A percentile compares a stretch with the other conserved stretches of the same genome.
phyloP scores from a whole-genome alignment of 2,888 invertebrate species.

The Priapulus caudatus region DNA sequence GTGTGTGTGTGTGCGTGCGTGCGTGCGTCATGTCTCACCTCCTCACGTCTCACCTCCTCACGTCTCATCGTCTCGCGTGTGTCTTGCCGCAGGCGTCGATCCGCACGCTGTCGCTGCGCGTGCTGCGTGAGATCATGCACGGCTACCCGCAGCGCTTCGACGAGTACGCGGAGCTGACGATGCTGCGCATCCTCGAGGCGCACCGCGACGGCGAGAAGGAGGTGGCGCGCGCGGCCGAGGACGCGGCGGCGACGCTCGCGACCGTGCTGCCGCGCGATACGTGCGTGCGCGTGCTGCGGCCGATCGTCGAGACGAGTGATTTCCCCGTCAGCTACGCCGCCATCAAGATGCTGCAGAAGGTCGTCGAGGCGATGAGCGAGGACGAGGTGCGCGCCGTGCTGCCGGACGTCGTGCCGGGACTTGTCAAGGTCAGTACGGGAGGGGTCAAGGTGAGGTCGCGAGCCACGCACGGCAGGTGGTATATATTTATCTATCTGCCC shows the following conservation, averaged over 20 bases:
- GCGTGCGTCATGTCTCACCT: too few species aligned
- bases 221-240: constrained; percentile 73
- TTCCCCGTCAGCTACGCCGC: constrained; percentile 80
- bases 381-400: constrained; percentile 53
- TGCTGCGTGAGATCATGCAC: constrained; percentile 70
- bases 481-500: constrained; percentile 92
- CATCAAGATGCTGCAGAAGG: constrained; percentile 69
- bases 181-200: constrained; percentile 73
- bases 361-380: constrained; percentile 53
- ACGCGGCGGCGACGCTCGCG: constrained; percentile 63
- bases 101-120: constrained; percentile 55
- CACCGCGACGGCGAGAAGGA: constrained; percentile 52
- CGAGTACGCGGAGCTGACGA: constrained; percentile 77
- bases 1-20: too few species aligned
- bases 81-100: too few species aligned
- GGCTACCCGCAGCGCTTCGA: constrained; percentile 63
- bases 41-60: too few species aligned
- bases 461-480: constrained; percentile 89
- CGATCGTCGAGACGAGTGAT: constrained; percentile 69
- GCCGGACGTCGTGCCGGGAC: constrained; percentile 68
- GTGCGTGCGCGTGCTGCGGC: constrained; percentile 59
- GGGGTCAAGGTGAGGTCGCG: constrained; percentile 82
- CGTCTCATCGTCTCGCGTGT: too few species aligned
- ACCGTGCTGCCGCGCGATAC: constrained; percentile 65
- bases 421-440: constrained; percentile 56